Percentiles rank a stretch among this genome's conserved stretches.
phyloP scores from a whole-genome alignment of 2,888 invertebrate species.

The Caenorhabditis sulstoni region DNA sequence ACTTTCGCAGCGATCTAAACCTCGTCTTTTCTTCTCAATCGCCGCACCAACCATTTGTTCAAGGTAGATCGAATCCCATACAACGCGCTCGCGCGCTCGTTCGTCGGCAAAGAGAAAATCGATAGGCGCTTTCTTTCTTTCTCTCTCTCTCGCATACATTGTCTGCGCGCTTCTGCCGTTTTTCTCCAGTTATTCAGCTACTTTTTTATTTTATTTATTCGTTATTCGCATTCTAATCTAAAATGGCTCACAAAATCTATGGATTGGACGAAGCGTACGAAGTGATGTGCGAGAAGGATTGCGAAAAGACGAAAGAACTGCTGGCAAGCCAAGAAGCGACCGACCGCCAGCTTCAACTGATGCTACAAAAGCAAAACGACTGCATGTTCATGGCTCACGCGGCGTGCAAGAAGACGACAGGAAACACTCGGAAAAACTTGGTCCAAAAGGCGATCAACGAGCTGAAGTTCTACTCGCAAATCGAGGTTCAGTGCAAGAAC shows the following conservation, averaged over 20 bases:
- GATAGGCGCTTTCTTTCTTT: background rate
- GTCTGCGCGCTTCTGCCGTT: no score
- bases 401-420: no score
- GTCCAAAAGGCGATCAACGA: background rate
- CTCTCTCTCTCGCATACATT: background rate
- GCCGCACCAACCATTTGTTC: constrained; percentile 50
- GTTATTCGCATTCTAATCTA: no score
- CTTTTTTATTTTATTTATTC: no score
- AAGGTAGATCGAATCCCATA: constrained; percentile 5
- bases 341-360: constrained; percentile 3
- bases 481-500: constrained; percentile 20
- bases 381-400: no score
- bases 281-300: background rate
- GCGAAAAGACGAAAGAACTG: background rate
- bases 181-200: no score
- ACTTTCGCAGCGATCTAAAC: constrained; percentile 37
- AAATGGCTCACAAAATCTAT: constrained; percentile 19
- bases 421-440: background rate
- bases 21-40: constrained; percentile 49
- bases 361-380: constrained; percentile 7
- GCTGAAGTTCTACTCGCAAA: constrained; percentile 12
- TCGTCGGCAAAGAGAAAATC: background rate
- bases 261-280: constrained; percentile 1
- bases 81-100: background rate
- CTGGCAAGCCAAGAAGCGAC: background rate